A percentile compares a stretch with the other conserved stretches of the same genome.
Evolutionary conservation across 2,797 vertebrate species (phyloP).

Genomic region (Lophotriccus pileatus): DNA sequence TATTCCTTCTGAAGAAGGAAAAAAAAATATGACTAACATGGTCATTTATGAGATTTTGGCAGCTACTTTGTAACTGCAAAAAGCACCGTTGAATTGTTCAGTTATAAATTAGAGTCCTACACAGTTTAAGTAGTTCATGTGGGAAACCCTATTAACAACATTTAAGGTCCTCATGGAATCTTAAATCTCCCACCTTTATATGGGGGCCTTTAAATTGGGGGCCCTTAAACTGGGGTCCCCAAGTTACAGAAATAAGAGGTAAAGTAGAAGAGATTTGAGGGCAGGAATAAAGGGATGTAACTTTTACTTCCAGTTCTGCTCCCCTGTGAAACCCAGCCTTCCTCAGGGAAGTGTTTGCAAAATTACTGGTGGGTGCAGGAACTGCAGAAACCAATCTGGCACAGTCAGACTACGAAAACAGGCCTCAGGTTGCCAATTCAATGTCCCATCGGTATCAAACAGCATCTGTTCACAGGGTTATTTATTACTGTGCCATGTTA

Average conservation of each 20-base stretch:
- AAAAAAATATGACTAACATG: slow-evolving; percentile 38
- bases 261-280: background rate
- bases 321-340: background rate
- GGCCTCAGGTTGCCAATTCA: background rate
- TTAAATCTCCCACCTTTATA: background rate
- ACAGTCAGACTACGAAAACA: background rate
- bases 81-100: background rate
- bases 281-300: background rate
- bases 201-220: background rate
- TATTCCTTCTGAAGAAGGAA: slow-evolving; percentile 42
- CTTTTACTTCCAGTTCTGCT: background rate
- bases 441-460: fast-evolving
- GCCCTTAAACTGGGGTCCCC: background rate
- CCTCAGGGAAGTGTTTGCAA: background rate
- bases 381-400: background rate
- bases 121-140: background rate
- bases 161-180: background rate
- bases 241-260: background rate
- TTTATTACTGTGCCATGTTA: fast-evolving
- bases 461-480: background rate
- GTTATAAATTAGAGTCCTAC: background rate
- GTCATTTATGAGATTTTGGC: slow-evolving; percentile 41
- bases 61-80: slow-evolving; percentile 28
- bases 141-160: background rate
- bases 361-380: background rate